phyloP scores from a whole-genome alignment of 1,140 invertebrate species.

The Philotrypesis tridentata region DNA sequence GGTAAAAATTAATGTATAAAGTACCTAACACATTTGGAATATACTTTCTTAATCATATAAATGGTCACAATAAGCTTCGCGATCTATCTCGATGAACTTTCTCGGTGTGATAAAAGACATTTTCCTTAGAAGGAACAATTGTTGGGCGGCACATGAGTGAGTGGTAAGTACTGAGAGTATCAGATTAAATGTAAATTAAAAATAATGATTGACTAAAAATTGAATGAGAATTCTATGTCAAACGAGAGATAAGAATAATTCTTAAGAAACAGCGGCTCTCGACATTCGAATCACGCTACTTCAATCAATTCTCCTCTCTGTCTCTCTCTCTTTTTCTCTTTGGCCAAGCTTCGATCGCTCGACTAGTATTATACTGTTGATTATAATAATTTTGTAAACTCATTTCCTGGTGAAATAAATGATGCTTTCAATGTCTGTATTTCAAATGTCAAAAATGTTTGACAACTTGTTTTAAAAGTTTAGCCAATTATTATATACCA shows the following conservation, averaged over 20 bases:
- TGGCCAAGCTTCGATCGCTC: conserved; percentile 33
- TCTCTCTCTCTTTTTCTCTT: conserved; percentile 39
- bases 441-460: not conserved
- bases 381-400: not conserved
- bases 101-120: conserved; percentile 55
- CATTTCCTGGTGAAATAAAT: too few species aligned
- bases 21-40: not conserved
- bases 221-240: conserved; percentile 16
- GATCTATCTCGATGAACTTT: conserved; percentile 49
- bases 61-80: not conserved
- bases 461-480: not conserved
- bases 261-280: conserved; percentile 57
- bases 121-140: conserved; percentile 69
- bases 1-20: not conserved
- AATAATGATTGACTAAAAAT: conserved; percentile 35
- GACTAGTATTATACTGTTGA: not conserved
- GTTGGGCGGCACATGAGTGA: conserved; percentile 68
- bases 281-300: conserved; percentile 64
- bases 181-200: conserved; percentile 23
- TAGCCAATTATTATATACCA: not conserved
- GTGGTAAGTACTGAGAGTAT: conserved; percentile 71
- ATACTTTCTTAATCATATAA: not conserved
- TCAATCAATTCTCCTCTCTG: conserved; percentile 51
- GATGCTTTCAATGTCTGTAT: too few species aligned
- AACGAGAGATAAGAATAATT: conserved; percentile 27